Evolutionary conservation across 2,888 invertebrate species (phyloP).

Genomic region (Agapostemon virescens): DNA sequence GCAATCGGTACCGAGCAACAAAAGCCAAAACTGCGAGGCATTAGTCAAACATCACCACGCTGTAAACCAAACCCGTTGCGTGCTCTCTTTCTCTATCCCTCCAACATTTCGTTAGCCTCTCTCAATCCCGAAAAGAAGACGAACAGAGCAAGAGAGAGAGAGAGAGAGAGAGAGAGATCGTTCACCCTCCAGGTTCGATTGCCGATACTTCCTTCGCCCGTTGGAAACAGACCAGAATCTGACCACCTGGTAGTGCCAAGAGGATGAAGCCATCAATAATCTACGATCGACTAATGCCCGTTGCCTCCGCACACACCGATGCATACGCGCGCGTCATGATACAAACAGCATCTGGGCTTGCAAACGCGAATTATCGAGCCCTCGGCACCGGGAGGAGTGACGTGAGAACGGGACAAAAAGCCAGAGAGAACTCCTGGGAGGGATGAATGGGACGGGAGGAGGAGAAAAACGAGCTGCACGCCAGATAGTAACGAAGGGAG

Average conservation of each 20-base stretch:
- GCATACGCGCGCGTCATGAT: conserved; percentile 4
- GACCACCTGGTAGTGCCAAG: conserved; percentile 64
- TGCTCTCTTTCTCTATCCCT: conserved; percentile 31
- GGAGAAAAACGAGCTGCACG: conserved; percentile 43
- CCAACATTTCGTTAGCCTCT: not conserved
- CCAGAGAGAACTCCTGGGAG: conserved; percentile 25
- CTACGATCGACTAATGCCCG: conserved; percentile 59
- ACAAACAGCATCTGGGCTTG: conserved; percentile 57
- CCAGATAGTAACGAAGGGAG: conserved; percentile 53
- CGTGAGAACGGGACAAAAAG: conserved; percentile 44
- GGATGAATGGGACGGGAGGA: conserved; percentile 33
- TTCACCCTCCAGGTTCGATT: conserved; percentile 40
- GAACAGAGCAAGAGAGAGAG: not conserved
- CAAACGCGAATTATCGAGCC: conserved; percentile 49
- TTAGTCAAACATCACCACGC: conserved; percentile 74
- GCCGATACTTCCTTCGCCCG: conserved; percentile 48
- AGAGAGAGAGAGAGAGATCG: conserved; percentile 1
- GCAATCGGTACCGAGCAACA: conserved; percentile 62
- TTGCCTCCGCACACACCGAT: conserved; percentile 30
- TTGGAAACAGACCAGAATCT: conserved; percentile 64
- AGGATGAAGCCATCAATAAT: conserved; percentile 74
- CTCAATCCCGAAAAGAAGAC: not conserved
- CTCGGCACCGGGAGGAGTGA: conserved; percentile 44
- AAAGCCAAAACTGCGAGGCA: conserved; percentile 71
- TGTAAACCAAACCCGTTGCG: conserved; percentile 64